These are phyloP conservation scores for Drosophila jambulina DNA, from an alignment of 1,140 invertebrate species.

Conservation along the genomic window DNA sequence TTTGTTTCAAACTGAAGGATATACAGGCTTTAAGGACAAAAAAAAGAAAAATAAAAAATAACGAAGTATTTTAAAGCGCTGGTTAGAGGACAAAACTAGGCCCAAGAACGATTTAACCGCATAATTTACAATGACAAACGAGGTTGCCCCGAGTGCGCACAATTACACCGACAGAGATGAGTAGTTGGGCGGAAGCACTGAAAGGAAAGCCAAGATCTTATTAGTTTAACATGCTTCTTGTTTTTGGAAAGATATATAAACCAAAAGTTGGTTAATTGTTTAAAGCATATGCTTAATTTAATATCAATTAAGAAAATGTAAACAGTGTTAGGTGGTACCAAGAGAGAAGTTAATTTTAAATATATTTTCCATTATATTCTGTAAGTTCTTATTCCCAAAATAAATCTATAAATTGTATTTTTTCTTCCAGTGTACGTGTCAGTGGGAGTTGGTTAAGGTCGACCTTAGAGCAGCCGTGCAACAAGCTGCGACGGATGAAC, in stretches of 20 bases:
- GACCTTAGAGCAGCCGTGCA: conserved; percentile 36
- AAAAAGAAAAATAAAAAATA: neutral
- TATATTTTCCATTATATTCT: no score
- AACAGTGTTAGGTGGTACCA: neutral
- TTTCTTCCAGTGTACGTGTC: neutral
- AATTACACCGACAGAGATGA: conserved; percentile 65
- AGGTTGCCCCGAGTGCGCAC: conserved; percentile 69
- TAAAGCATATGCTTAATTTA: no score
- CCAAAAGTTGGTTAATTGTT: neutral
- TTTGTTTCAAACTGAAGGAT: neutral
- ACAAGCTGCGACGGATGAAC: conserved; percentile 66
- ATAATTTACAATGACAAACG: conserved; percentile 84
- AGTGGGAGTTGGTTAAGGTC: conserved; percentile 2
- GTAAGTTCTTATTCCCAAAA: neutral
- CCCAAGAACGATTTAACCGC: conserved; percentile 76
- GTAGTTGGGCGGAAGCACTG: conserved; percentile 14
- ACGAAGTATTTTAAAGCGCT: conserved; percentile 23
- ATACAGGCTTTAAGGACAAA: neutral
- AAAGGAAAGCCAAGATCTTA: neutral
- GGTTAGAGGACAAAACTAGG: conserved; percentile 35
- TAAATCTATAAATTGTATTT: no score
- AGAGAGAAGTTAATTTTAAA: neutral
- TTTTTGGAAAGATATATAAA: neutral
- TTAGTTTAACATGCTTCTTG: neutral
- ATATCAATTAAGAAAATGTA: neutral